Evolutionary conservation across 2,888 invertebrate species (phyloP).

Genomic region (Neoscelio sp.): DNA sequence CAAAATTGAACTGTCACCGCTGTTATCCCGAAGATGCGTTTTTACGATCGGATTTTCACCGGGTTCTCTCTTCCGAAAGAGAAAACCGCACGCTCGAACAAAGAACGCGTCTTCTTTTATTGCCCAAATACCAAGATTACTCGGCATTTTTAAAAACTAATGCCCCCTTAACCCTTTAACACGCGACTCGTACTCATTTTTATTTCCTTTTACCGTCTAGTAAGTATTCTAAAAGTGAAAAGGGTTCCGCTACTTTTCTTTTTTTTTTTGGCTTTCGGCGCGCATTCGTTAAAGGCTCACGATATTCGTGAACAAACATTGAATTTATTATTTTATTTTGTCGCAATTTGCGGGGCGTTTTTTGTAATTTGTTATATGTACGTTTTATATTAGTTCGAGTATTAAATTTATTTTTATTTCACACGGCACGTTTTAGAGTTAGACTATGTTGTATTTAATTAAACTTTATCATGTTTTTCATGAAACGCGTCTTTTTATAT

Average conservation of each 20-base stretch:
- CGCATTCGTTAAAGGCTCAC: too few relatives aligned
- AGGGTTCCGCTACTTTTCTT: too few relatives aligned
- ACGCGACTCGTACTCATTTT: constrained; percentile 25
- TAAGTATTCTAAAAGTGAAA: constrained; percentile 34
- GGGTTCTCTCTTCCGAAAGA: constrained; percentile 56
- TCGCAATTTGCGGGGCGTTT: constrained; percentile 54
- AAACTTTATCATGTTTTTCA: too few relatives aligned
- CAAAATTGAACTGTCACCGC: constrained; percentile 70
- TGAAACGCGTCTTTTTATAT: too few relatives aligned
- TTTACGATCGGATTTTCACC: constrained; percentile 72
- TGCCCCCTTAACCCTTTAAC: constrained; percentile 65
- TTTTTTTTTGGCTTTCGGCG: too few relatives aligned
- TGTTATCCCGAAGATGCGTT: constrained; percentile 60
- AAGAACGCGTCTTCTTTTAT: constrained; percentile 54
- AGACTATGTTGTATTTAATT: too few relatives aligned
- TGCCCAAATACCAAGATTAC: constrained; percentile 52
- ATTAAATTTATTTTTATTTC: constrained; percentile 23
- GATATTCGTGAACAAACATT: constrained; percentile 25
- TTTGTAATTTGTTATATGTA: constrained; percentile 6
- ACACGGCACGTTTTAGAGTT: too few relatives aligned
- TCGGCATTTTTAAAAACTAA: constrained; percentile 50
- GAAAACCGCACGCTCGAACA: constrained; percentile 43
- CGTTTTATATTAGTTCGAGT: too few relatives aligned
- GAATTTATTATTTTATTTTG: constrained; percentile 49
- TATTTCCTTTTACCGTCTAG: constrained; percentile 23